Conservation (phyloP, 1,140 invertebrate species). For the Diploscapter pachys region DNA sequence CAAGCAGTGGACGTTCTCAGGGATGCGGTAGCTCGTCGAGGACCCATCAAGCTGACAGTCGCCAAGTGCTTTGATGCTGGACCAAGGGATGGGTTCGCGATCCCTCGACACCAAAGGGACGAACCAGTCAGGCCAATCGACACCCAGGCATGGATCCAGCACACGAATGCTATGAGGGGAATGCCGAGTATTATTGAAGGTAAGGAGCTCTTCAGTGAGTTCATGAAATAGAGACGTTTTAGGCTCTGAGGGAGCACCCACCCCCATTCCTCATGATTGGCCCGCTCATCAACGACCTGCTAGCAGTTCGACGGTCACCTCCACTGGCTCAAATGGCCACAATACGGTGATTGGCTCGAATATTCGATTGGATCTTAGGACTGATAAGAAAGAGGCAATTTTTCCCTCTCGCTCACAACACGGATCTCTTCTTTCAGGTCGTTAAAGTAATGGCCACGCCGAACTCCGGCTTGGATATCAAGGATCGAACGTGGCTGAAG, state of each 20-base stretch:
- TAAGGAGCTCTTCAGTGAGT: slow-evolving; percentile 17
- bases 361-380: slow-evolving; percentile 34
- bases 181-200: slow-evolving; percentile 48
- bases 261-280: slow-evolving; percentile 55
- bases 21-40: slow-evolving; percentile 49
- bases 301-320: slow-evolving; percentile 52
- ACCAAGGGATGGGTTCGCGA: slow-evolving; percentile 45
- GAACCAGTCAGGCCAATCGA: slow-evolving; percentile 59
- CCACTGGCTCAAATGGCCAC: slow-evolving; percentile 48
- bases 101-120: slow-evolving; percentile 43
- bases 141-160: slow-evolving; percentile 59
- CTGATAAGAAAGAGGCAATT: slow-evolving; percentile 41
- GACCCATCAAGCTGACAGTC: slow-evolving; percentile 58
- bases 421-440: slow-evolving; percentile 58
- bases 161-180: slow-evolving; percentile 58
- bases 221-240: background rate
- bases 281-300: slow-evolving; percentile 39
- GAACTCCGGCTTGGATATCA: slow-evolving; percentile 91
- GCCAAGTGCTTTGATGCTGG: slow-evolving; percentile 54
- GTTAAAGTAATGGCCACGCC: slow-evolving; percentile 87
- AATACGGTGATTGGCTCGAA: slow-evolving; percentile 44
- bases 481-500: slow-evolving; percentile 97
- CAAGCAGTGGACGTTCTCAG: slow-evolving; percentile 58
- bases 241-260: slow-evolving; percentile 55
- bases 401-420: background rate